Conservation (phyloP, 2,888 invertebrate species). For the Reticulitermes lucifugus region DNA sequence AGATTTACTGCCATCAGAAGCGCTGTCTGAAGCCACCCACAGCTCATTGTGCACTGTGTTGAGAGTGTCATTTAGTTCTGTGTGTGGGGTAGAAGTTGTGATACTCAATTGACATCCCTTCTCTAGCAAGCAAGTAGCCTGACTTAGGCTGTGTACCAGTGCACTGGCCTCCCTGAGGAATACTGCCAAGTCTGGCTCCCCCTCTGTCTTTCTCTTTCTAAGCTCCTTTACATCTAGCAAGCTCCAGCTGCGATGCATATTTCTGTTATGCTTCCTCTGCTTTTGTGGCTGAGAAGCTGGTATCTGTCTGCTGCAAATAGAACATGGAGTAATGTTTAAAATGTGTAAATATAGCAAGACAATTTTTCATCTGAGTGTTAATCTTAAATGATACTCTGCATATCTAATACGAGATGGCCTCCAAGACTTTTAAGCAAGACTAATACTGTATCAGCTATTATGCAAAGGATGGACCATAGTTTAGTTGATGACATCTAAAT, state of each 20-base stretch:
- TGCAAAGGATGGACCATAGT: too few species aligned
- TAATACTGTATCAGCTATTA: too few species aligned
- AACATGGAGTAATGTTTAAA: too few species aligned
- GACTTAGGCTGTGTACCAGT: constrained; percentile 9
- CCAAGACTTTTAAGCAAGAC: too few species aligned
- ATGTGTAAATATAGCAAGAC: too few species aligned
- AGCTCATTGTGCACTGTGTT: constrained; percentile 11
- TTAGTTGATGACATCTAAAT: too few species aligned
- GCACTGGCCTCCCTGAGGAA: constrained; percentile 24
- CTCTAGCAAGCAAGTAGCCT: not conserved
- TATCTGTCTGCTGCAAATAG: constrained; percentile 3
- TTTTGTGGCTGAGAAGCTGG: not conserved
- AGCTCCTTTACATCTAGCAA: constrained; percentile 16
- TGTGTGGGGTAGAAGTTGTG: not conserved
- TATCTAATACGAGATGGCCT: too few species aligned
- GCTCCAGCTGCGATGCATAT: constrained; percentile 14
- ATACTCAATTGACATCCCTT: constrained; percentile 10
- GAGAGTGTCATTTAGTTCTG: not conserved
- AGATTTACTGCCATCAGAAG: not conserved
- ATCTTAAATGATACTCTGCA: too few species aligned
- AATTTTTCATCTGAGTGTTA: too few species aligned
- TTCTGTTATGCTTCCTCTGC: not conserved
- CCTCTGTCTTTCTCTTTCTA: not conserved
- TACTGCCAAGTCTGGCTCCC: not conserved
- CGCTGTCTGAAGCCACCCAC: not conserved